These are phyloP conservation scores for Quadroppia sp. DNA, from an alignment of 2,888 invertebrate genomes.

Conservation along the genomic window DNA sequence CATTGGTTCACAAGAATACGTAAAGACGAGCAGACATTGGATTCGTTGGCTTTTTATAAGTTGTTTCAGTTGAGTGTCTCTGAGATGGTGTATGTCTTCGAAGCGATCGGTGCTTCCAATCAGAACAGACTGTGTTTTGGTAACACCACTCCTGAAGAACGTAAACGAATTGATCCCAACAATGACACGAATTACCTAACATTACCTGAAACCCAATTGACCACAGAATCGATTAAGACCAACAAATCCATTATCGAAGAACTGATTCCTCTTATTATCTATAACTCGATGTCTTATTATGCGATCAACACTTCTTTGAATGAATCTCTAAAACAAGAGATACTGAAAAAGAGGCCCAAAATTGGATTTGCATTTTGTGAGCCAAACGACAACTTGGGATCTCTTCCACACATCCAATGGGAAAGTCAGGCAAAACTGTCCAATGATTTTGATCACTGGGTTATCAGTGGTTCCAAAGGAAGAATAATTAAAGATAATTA, in stretches of 20 bases:
- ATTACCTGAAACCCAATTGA: constrained; percentile 6
- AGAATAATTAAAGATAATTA: constrained; percentile 41
- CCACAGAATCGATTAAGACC: constrained; percentile 13
- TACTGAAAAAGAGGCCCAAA: constrained; percentile 1
- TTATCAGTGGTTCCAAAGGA: constrained; percentile 40
- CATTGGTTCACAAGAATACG: constrained; percentile 20
- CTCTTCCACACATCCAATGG: constrained; percentile 41
- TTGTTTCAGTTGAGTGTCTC: constrained; percentile 38
- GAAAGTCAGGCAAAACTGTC: constrained; percentile 37
- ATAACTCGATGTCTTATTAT: constrained; percentile 37
- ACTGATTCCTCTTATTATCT: constrained; percentile 33
- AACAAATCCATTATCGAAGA: constrained; percentile 23
- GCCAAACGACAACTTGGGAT: constrained; percentile 9
- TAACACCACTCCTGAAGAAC: constrained; percentile 9
- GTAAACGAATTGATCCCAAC: neutral
- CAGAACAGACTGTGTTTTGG: constrained; percentile 31
- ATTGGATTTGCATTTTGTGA: constrained; percentile 43
- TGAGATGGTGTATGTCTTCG: constrained; percentile 43
- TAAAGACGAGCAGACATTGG: constrained; percentile 35
- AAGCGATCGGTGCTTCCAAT: constrained; percentile 40
- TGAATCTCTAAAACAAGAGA: constrained; percentile 33
- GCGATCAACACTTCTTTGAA: constrained; percentile 31
- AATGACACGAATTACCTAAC: neutral
- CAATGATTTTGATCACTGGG: constrained; percentile 36
- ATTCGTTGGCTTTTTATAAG: constrained; percentile 34